Evolutionary conservation across 2,797 vertebrate genomes (phyloP), one percentile per base, ranked within the genome.

Genomic region (Emydoidea blandingii): DNA sequence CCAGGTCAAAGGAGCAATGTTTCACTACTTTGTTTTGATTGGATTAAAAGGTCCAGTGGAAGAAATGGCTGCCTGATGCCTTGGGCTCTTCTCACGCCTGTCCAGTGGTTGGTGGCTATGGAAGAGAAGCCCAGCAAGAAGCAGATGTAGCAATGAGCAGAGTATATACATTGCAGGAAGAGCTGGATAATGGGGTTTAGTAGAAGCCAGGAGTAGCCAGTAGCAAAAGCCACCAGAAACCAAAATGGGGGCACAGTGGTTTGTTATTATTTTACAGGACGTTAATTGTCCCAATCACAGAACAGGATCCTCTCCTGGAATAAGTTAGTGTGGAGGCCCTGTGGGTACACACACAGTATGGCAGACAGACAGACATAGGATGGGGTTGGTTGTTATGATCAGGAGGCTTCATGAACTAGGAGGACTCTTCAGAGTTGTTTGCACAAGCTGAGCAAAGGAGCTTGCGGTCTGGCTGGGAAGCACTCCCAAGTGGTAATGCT

Each of bases 161-260:
- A 18, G 8, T 11, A 23, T 68, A 21, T 68, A 37, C 18, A 5
- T 37, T 37, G 18, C 65, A 68, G 65, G 65, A 37, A 47, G 27
- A 78, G 44, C 74, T 78, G 44, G 6, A 31, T 2, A 6, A 11
- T 65, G 47, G 6, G 2, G 0, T 31, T 53, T 57, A 54, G 68
- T 47, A 1, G 0, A 15, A 81, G 8, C 19, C 0, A 0, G 0
- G 14, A 10, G 3, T 49, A 83, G 8, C 2, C 1, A 23, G 2
- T 12, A 7, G 80, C 47, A 86, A 44, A 80, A 89, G 72, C 10
- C 65, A 59, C 79, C 44, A 81, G 47, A 81, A 84, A 34, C 31
- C 16, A 14, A 85, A 80, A 86, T 1, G 31, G 5, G 1, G 92
- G 37, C 53, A 81, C 5, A 10, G 65, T 68, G 34, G n/a, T 68